A percentile compares a stretch with the other conserved stretches of the same genome.
These are phyloP conservation scores for Hoplodrina blanda DNA, from an alignment of 2,888 invertebrate species.

Conservation along the genomic window DNA sequence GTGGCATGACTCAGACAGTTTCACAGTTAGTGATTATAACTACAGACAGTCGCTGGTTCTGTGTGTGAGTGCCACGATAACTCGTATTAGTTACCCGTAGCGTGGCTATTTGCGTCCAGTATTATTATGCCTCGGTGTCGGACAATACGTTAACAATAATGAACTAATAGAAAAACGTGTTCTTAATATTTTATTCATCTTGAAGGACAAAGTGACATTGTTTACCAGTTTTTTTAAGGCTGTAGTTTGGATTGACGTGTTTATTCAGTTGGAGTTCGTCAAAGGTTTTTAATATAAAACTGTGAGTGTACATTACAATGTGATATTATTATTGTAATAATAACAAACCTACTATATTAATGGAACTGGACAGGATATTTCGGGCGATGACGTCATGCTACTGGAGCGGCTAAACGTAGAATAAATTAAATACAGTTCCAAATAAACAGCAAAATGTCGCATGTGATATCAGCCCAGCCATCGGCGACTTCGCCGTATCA, in stretches of 20 bases:
- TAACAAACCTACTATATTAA: constrained; percentile 1
- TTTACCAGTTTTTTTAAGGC: constrained; percentile 6
- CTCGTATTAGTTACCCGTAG: constrained; percentile 31
- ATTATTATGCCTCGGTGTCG: constrained; percentile 1
- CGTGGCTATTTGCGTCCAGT: constrained; percentile 44
- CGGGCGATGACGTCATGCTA: constrained; percentile 47
- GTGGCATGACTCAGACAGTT: constrained; percentile 40
- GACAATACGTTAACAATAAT: constrained; percentile 14
- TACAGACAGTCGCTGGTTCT: constrained; percentile 12
- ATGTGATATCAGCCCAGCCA: constrained; percentile 62
- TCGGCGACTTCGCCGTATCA: constrained; percentile 64
- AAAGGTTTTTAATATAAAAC: constrained; percentile 10
- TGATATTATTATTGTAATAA: not conserved
- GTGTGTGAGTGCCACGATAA: constrained; percentile 45
- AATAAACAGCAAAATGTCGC: constrained; percentile 54
- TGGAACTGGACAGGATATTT: constrained; percentile 27
- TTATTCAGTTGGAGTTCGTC: constrained; percentile 14
- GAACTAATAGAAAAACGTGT: constrained; percentile 7
- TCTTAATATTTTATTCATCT: constrained; percentile 5
- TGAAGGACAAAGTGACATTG: constrained; percentile 32
- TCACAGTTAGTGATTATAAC: constrained; percentile 37
- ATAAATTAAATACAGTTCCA: constrained; percentile 12
- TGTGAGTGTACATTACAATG: not conserved
- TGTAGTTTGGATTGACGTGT: constrained; percentile 16
- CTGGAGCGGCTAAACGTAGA: constrained; percentile 37